Conservation (phyloP, 1,140 invertebrate genomes). For the Micrasema longulum region DNA sequence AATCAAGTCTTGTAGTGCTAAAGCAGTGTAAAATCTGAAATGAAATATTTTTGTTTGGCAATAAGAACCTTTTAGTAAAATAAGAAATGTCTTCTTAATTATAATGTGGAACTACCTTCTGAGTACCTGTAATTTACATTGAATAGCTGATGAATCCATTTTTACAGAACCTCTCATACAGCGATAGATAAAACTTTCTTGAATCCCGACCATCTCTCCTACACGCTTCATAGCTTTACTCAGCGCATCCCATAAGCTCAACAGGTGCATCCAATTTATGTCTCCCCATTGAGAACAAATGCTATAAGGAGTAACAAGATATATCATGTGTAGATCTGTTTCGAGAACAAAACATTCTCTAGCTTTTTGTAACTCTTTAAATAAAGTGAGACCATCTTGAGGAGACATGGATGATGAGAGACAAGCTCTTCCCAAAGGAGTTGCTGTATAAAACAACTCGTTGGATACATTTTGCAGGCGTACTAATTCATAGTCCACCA, state of each 20-base stretch:
- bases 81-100: constrained; percentile 12
- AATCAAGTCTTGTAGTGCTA: constrained; percentile 93
- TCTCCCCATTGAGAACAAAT: constrained; percentile 80
- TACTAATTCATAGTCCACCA: constrained; percentile 72
- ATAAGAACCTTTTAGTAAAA: background rate
- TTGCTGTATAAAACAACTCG: constrained; percentile 77
- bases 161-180: constrained; percentile 79
- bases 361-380: constrained; percentile 92
- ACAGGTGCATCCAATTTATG: constrained; percentile 90
- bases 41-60: constrained; percentile 21
- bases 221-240: constrained; percentile 85
- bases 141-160: constrained; percentile 65
- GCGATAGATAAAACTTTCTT: constrained; percentile 88
- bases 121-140: constrained; percentile 66
- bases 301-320: constrained; percentile 91
- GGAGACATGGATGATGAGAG: constrained; percentile 93
- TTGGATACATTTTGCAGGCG: constrained; percentile 66
- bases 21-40: constrained; percentile 88
- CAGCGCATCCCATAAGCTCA: constrained; percentile 87
- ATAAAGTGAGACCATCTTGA: constrained; percentile 88
- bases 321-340: constrained; percentile 94
- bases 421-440: constrained; percentile 91
- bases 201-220: constrained; percentile 90
- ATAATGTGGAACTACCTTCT: constrained; percentile 42
- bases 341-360: constrained; percentile 92